Base-by-base conservation (phyloP, 2,888 invertebrate species). In the Hirtodrosophila alboralis region DNA sequence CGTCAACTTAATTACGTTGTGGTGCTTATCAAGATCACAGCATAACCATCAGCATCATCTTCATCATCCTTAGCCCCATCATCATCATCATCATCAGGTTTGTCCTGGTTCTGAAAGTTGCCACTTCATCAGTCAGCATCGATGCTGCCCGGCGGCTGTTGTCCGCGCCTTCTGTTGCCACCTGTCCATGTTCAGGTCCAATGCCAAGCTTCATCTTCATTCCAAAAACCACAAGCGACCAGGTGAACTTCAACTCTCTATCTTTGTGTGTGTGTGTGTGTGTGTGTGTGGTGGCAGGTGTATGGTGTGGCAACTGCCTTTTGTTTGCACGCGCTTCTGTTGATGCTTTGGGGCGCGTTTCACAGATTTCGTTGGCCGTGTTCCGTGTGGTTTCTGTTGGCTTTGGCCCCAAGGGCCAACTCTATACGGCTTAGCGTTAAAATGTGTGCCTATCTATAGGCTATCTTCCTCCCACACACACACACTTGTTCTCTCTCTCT, bases 81-180 rank as follows among this genome's bases (percentile, higher is more conserved):
- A 33, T 1, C 60, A 30, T 14, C 36, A 28, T 18, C 41, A 63
- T 28, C 60, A 7, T 9, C 48, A 4, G 9, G 48, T 6, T 36
- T 26, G 34, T 30, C 33, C 26, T 47, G 44, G 36, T 47, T 33
- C 10, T 37, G 16, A 8, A 54, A 80, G 77, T 71, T 86, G 83
- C 78, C 81, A 81, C 81, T 81, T 81, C 81, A 81, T 81, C 81
- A 84, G 87, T 72, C 86, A 77, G 66, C 67, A 84, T 79, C 80
- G 86, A 86, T 63, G 68, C 56, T 58, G 56, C 43, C 43, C 43
- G 28, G 59, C 51, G 45, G 57, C 72, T 57, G 38, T 60, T 71
- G 76, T 57, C 68, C 61, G 37, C 72, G 53, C 65, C 57, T 48
- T 38, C 81, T 72, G 51, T 68, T 81, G 48, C 62, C 74, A 77